Percentiles rank a stretch among this genome's conserved stretches.
These are phyloP conservation scores for Proisotoma minuta DNA, from an alignment of 2,888 invertebrate species.

Conservation along the genomic window DNA sequence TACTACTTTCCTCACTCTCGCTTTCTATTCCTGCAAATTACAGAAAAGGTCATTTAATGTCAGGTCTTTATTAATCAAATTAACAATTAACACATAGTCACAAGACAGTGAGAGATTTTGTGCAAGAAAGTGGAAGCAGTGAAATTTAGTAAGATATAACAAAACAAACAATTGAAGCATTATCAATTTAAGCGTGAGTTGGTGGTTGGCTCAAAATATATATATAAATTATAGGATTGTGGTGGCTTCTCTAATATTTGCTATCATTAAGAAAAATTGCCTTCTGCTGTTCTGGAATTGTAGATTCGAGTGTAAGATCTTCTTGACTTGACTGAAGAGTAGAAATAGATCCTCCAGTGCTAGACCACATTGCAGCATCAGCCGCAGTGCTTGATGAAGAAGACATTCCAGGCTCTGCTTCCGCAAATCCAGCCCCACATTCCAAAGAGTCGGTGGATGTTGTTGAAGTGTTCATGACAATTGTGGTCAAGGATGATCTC, in stretches of 20 bases:
- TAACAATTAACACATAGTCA: no score
- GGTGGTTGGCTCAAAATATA: no score
- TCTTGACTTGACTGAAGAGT: constrained; percentile 69
- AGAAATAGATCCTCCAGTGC: constrained; percentile 78
- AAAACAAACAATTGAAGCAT: no score
- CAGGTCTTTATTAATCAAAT: no score
- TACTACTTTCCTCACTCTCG: background rate
- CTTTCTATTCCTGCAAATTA: background rate
- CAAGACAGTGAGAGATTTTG: no score
- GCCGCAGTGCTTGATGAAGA: constrained; percentile 49
- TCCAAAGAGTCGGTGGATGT: constrained; percentile 57
- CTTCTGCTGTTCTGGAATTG: constrained; percentile 6
- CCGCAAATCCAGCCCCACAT: constrained; percentile 28
- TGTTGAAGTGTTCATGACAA: constrained; percentile 50
- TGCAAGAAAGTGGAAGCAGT: no score
- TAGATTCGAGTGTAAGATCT: constrained; percentile 44
- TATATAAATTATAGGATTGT: no score
- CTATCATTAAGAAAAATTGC: background rate
- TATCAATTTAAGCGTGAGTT: no score
- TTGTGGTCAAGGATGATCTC: constrained; percentile 13
- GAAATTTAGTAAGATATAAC: no score
- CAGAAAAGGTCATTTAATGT: no score
- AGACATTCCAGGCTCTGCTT: constrained; percentile 27
- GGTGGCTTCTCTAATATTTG: no score
- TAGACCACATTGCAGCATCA: constrained; percentile 79